phyloP scores from a whole-genome alignment of 1,140 invertebrate genomes.

The Sarcophaga bullata region DNA sequence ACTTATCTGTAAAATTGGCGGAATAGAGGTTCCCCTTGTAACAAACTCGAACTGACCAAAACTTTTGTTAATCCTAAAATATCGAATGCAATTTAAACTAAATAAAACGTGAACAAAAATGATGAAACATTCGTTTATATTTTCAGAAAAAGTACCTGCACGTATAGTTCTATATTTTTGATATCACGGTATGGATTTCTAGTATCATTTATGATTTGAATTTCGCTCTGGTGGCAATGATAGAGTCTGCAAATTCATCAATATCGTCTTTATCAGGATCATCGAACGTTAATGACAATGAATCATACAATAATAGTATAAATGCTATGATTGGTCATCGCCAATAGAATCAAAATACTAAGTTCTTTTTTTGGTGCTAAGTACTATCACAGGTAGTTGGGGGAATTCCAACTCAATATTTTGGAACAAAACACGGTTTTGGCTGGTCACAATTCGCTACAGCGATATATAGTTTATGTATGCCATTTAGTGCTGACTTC shows the following conservation, averaged over 20 bases:
- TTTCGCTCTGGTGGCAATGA: conserved; percentile 77
- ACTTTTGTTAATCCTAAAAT: not conserved
- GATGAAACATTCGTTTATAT: conserved; percentile 1
- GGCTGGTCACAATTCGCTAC: conserved; percentile 77
- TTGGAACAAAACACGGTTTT: conserved; percentile 83
- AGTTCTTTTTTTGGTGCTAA: conserved; percentile 79
- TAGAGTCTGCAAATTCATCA: conserved; percentile 44
- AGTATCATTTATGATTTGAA: conserved; percentile 80
- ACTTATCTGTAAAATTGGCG: not conserved
- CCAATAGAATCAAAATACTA: conserved; percentile 72
- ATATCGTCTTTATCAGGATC: not conserved
- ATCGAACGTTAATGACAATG: not conserved
- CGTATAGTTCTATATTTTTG: conserved; percentile 75
- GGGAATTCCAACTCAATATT: conserved; percentile 78
- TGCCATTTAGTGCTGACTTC: conserved; percentile 72
- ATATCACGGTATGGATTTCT: conserved; percentile 79
- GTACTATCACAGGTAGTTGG: conserved; percentile 77
- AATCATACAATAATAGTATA: not conserved
- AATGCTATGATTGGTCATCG: conserved; percentile 72
- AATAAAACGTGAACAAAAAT: not conserved
- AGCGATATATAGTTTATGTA: conserved; percentile 75
- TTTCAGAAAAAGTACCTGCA: conserved; percentile 69
- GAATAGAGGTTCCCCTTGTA: too few relatives aligned
- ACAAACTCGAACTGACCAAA: not conserved
- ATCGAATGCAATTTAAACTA: not conserved